A percentile compares a stretch with the other conserved stretches of the same genome.
Conservation (phyloP, 2,797 vertebrate species). For the Lates japonicus region DNA sequence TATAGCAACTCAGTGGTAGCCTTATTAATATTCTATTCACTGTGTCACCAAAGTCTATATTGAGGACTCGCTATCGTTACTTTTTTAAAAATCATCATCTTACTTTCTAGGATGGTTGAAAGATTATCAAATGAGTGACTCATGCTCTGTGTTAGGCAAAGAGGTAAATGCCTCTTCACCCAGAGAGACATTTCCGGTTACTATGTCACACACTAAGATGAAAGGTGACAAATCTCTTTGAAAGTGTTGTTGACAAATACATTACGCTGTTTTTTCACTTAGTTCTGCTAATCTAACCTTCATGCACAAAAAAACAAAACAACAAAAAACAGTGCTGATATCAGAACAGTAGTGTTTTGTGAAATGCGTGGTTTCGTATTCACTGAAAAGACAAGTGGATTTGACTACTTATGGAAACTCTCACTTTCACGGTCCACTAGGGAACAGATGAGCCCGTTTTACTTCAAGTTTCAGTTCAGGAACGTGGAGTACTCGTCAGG, state of each 20-base stretch:
- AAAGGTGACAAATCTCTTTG: slow-evolving; percentile 22
- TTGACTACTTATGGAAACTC: not conserved
- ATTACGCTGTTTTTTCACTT: not conserved
- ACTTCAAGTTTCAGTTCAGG: slow-evolving; percentile 99
- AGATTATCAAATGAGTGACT: slow-evolving; percentile 27
- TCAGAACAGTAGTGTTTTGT: not conserved
- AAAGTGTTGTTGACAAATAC: slow-evolving; percentile 6
- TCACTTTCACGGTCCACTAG: slow-evolving; percentile 76
- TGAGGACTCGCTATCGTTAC: not conserved
- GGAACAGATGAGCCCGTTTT: slow-evolving; percentile 92
- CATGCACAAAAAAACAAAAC: not conserved
- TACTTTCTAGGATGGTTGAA: slow-evolving; percentile 17
- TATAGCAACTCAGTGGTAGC: slow-evolving; percentile 15
- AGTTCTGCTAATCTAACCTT: not conserved
- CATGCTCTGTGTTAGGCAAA: not conserved
- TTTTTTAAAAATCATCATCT: not conserved
- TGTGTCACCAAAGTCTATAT: slow-evolving; percentile 10
- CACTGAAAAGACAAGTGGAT: not conserved
- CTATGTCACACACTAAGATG: not conserved
- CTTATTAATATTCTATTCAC: slow-evolving; percentile 20
- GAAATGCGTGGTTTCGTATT: not conserved
- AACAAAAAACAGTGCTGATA: no score
- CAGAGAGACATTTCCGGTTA: not conserved
- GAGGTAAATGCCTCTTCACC: not conserved
- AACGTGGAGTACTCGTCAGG: slow-evolving; percentile 99